phyloP scores from a whole-genome alignment of 2,888 invertebrate species.

The Macrophya annulata region DNA sequence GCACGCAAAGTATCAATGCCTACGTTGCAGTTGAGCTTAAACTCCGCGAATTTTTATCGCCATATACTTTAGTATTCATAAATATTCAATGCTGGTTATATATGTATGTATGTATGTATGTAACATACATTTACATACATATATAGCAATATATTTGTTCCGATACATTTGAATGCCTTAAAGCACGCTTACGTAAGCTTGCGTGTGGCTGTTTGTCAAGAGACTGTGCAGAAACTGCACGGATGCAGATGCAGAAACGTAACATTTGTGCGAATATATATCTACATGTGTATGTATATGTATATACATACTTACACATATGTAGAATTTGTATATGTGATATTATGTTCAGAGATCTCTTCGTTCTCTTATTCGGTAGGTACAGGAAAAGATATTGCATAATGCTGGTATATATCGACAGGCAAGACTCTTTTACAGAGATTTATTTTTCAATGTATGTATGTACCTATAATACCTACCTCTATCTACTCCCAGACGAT shows the following conservation, averaged over 20 bases:
- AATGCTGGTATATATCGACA: conserved; percentile 69
- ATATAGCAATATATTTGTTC: conserved; percentile 8
- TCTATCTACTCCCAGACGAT: conserved; percentile 60
- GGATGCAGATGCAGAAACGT: not conserved
- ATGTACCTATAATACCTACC: not conserved
- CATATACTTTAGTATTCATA: conserved; percentile 36
- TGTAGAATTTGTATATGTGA: conserved; percentile 63
- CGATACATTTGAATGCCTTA: conserved; percentile 28
- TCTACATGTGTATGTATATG: not conserved
- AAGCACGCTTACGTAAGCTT: conserved; percentile 67
- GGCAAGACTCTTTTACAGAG: conserved; percentile 67
- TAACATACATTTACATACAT: not conserved
- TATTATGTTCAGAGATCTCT: conserved; percentile 68
- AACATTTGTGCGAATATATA: not conserved
- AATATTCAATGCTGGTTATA: not conserved
- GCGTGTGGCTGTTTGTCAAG: conserved; percentile 59
- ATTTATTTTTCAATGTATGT: conserved; percentile 72
- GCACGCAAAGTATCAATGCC: not conserved
- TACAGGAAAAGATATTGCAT: conserved; percentile 68
- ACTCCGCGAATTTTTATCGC: conserved; percentile 19
- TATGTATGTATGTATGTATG: not conserved
- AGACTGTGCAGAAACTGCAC: conserved; percentile 13
- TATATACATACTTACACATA: not conserved
- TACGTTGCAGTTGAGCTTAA: not conserved
- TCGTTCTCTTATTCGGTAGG: conserved; percentile 53